phyloP scores from a whole-genome alignment of 2,888 invertebrate species.

The Pyrrhosoma nymphula region DNA sequence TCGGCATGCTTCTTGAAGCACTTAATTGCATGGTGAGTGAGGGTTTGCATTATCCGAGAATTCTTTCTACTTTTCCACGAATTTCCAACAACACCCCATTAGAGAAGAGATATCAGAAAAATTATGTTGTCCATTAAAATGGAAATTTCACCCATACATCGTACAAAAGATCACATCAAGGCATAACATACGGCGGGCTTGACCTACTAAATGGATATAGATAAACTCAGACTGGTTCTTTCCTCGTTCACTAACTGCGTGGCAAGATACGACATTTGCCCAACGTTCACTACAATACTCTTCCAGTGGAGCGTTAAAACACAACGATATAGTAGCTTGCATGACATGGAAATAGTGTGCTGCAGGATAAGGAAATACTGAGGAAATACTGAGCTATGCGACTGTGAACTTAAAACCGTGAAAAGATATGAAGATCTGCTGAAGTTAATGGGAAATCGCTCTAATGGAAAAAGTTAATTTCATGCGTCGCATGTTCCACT shows the following conservation, averaged over 20 bases:
- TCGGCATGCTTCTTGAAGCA: too few relatives aligned
- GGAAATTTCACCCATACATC: background rate
- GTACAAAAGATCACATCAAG: background rate
- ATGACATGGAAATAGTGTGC: too few relatives aligned
- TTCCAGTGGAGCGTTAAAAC: too few relatives aligned
- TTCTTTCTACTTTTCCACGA: background rate
- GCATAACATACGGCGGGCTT: background rate
- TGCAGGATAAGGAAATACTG: too few relatives aligned
- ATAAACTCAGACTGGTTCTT: too few relatives aligned
- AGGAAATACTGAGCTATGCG: background rate
- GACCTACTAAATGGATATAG: background rate
- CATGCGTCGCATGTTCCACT: too few relatives aligned
- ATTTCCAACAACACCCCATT: background rate
- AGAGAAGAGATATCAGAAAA: background rate
- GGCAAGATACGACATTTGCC: too few relatives aligned
- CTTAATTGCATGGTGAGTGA: background rate
- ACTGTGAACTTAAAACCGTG: background rate
- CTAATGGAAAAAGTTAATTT: too few relatives aligned
- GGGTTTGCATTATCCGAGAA: background rate
- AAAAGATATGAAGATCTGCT: background rate
- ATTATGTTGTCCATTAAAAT: background rate
- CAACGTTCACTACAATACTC: too few relatives aligned
- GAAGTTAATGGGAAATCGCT: too few relatives aligned
- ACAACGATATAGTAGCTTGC: too few relatives aligned
- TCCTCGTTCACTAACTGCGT: too few relatives aligned